Evolutionary conservation across 2,797 vertebrate genomes (phyloP).

Genomic region (Pangasius larnaudii): DNA sequence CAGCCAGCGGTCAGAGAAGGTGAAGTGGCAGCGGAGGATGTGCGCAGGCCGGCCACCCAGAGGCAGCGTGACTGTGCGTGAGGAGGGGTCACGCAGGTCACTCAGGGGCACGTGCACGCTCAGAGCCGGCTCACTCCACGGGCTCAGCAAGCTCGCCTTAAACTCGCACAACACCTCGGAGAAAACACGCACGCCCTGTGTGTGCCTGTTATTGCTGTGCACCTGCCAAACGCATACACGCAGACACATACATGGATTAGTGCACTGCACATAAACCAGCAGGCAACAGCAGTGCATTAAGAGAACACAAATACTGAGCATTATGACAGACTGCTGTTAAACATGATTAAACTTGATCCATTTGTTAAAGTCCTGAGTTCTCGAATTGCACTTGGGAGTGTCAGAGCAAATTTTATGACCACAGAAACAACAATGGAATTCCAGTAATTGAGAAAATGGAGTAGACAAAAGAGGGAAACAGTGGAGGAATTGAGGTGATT

Average conservation of each 20-base stretch:
- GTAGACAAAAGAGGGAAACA: background rate
- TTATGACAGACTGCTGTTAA: background rate
- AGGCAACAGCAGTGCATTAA: background rate
- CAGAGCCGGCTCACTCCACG: constrained; percentile 80
- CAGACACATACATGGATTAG: constrained; percentile 6
- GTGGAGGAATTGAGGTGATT: background rate
- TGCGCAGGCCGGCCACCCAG: constrained; percentile 76
- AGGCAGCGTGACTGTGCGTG: constrained; percentile 81
- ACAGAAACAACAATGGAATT: background rate
- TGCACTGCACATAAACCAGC: background rate
- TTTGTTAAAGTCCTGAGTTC: background rate
- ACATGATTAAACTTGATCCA: background rate
- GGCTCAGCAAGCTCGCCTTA: constrained; percentile 76
- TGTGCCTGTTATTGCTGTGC: constrained; percentile 91
- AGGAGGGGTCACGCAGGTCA: constrained; percentile 86
- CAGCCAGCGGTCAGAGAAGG: constrained; percentile 86
- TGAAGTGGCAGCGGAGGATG: constrained; percentile 87
- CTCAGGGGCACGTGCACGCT: constrained; percentile 76
- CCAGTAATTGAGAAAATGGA: background rate
- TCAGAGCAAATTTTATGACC: background rate
- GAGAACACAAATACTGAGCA: background rate
- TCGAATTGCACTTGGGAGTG: background rate
- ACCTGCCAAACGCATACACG: constrained; percentile 70
- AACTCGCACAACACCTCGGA: constrained; percentile 85
- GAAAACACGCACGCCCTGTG: constrained; percentile 85